These are phyloP conservation scores for Unio pictorum DNA, from an alignment of 2,888 invertebrate species.

Conservation along the genomic window DNA sequence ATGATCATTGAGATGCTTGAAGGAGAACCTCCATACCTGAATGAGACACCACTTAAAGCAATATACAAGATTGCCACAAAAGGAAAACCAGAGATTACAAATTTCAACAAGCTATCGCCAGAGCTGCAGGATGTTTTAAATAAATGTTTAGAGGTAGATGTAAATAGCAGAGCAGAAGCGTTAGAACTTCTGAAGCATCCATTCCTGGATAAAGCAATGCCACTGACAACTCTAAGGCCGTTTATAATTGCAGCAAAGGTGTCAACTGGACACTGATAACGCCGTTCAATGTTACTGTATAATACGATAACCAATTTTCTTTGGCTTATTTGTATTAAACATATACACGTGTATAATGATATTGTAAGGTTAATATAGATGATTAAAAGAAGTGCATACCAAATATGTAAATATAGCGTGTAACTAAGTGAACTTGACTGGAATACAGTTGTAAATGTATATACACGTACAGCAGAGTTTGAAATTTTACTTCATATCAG, in stretches of 20 bases:
- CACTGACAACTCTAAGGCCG: conserved; percentile 86
- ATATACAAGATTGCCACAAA: conserved; percentile 96
- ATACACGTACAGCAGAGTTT: too few species aligned
- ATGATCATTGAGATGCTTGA: conserved; percentile 99
- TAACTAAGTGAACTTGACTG: too few species aligned
- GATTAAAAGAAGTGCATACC: too few species aligned
- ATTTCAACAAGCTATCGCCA: conserved; percentile 84
- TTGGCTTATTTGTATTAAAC: too few species aligned
- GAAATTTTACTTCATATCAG: too few species aligned
- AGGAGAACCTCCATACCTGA: conserved; percentile 96
- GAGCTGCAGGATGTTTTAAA: conserved; percentile 80
- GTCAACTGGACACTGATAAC: conserved; percentile 72
- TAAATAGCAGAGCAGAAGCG: conserved; percentile 91
- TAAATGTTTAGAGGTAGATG: conserved; percentile 91
- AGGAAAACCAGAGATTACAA: conserved; percentile 91
- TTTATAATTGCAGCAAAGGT: conserved; percentile 93
- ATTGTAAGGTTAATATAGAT: too few species aligned
- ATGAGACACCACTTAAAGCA: conserved; percentile 90
- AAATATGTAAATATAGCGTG: too few species aligned
- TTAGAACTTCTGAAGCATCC: conserved; percentile 91
- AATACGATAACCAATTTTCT: too few species aligned
- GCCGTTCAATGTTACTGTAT: too few species aligned
- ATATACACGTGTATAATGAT: too few species aligned
- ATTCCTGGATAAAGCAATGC: conserved; percentile 85
- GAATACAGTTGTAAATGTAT: too few species aligned